phyloP scores from a whole-genome alignment of 2,888 invertebrate genomes.

The Catocala fraxini region DNA sequence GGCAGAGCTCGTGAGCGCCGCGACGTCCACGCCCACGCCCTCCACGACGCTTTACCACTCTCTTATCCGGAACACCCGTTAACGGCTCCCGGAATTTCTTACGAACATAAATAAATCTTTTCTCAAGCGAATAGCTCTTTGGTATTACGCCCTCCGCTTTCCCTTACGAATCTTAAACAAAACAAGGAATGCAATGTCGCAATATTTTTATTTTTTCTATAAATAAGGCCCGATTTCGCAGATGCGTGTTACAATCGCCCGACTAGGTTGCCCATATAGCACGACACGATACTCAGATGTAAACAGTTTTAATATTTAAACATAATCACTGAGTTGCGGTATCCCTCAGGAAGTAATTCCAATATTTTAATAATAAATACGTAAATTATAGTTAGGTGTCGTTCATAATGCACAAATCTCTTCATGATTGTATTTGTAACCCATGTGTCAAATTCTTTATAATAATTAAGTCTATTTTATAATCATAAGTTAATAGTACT shows the following conservation, averaged over 20 bases:
- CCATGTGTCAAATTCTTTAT: conserved; percentile 82
- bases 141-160: conserved; percentile 74
- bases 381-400: conserved; percentile 67
- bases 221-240: conserved; percentile 73
- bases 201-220: conserved; percentile 63
- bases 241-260: conserved; percentile 82
- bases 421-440: conserved; percentile 75
- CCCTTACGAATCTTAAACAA: conserved; percentile 64
- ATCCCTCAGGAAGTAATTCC: conserved; percentile 86
- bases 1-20: conserved; percentile 80
- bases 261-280: conserved; percentile 87
- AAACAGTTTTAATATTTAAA: conserved; percentile 61
- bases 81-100: conserved; percentile 81
- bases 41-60: conserved; percentile 65
- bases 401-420: conserved; percentile 70
- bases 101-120: conserved; percentile 83
- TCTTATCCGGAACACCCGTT: conserved; percentile 75
- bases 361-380: conserved; percentile 69
- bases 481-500: conserved; percentile 79
- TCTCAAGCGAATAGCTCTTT: conserved; percentile 80
- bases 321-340: conserved; percentile 72
- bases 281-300: conserved; percentile 71
- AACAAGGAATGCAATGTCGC: conserved; percentile 84
- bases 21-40: conserved; percentile 57
- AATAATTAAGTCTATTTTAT: conserved; percentile 71